Evolutionary conservation across 92 coral and sea anemone species (phyloP), one percentile per base, ranked within the genome.

Genomic region (Plumapathes pennacea): DNA sequence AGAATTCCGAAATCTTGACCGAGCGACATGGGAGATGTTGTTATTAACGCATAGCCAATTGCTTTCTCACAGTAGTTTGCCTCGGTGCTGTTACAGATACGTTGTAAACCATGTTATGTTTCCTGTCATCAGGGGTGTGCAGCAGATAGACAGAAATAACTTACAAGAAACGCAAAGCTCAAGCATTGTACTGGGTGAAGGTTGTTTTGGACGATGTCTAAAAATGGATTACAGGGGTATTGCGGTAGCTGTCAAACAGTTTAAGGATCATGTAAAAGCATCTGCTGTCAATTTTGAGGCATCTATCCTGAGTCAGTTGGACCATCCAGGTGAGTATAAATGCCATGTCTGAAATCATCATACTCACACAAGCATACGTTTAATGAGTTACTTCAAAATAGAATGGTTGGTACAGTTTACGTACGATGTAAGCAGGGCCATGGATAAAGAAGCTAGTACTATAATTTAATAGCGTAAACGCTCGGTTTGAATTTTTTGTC

Each of bases 271-370:
- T 67, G 75, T 67, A 0, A 25, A 15, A 2, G 15, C 32, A 24
- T 29, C 53, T 30, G 19, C 34, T 19, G 66, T 54, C 2, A 21
- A 17, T 11, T 21, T 19, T 24, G 75, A 67, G 56, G 69, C 75
- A 7, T 36, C 41, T 54, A 42, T 67, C 2, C 11, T 67, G 11
- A 36, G 41, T 18, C 45, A 51, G 19, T 43, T 54, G 14, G 75
- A 67, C 41, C 75, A 67, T 29, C 75, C 67, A 51, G 75, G 75
- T 67, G 56, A 20, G 11, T 62, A n/a, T 9, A 17, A 52, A 36
- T 36, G 41, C 41, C n/a, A 8, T 8, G 41, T 36, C 9, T 36
- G 41, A 36, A 36, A n/a, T n/a, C n/a, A n/a, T n/a, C n/a, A n/a
- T n/a, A n/a, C n/a, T n/a, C n/a, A n/a, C n/a, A n/a, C n/a, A n/a